phyloP scores from a whole-genome alignment of 2,797 vertebrate genomes.

The Hydrophis major region DNA sequence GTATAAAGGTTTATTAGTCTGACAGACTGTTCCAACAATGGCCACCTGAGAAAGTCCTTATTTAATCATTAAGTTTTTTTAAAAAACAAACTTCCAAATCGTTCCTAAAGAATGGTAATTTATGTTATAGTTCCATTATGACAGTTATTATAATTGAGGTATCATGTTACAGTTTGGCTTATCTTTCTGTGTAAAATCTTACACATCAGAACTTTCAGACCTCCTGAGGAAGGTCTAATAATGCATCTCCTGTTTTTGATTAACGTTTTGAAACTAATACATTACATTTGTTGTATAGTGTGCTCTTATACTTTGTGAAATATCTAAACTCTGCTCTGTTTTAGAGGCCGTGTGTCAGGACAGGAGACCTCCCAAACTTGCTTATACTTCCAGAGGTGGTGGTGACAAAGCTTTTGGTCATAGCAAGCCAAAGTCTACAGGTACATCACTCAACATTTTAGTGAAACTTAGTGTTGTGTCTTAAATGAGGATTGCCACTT shows the following conservation, averaged over 20 bases:
- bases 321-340: slow-evolving; percentile 15
- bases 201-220: background rate
- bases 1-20: background rate
- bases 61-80: background rate
- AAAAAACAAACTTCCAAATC: background rate
- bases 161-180: no score
- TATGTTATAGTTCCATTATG: background rate
- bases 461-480: background rate
- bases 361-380: slow-evolving; percentile 88
- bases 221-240: background rate
- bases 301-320: background rate
- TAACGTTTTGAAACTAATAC: background rate
- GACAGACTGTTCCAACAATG: background rate
- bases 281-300: background rate
- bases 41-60: background rate
- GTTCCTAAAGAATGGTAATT: background rate
- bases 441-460: slow-evolving; percentile 68
- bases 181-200: background rate
- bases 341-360: slow-evolving; percentile 74
- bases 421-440: slow-evolving; percentile 96
- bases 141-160: background rate
- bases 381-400: slow-evolving; percentile 85
- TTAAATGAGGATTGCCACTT: background rate
- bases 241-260: background rate
- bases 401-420: slow-evolving; percentile 89